Evolutionary conservation across 2,113 vertebrate species (phyloP).

Genomic region (Heterotis niloticus): DNA sequence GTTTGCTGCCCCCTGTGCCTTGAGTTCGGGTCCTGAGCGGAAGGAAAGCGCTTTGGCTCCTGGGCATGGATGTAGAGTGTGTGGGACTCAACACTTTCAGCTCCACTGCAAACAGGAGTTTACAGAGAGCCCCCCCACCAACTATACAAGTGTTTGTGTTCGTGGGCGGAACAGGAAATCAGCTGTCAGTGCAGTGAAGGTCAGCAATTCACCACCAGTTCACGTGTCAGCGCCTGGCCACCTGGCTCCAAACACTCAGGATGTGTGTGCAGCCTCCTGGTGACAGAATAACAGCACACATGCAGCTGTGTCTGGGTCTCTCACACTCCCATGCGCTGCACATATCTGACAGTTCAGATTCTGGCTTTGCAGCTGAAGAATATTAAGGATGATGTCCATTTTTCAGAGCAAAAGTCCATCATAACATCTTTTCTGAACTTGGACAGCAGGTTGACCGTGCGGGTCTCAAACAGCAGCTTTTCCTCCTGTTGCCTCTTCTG

Average conservation of each 20-base stretch:
- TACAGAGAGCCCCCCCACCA: neutral
- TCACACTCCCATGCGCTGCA: no score
- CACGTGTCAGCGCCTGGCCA: conserved; percentile 64
- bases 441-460: no score
- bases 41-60: neutral
- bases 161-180: conserved; percentile 44
- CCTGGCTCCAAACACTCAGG: conserved; percentile 20
- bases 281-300: neutral
- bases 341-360: no score
- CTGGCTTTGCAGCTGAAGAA: no score
- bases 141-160: no score
- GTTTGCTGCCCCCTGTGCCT: no score
- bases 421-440: neutral
- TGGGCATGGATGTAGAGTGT: neutral
- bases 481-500: neutral
- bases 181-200: conserved; percentile 59
- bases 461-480: neutral
- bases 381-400: neutral
- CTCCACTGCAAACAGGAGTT: no score
- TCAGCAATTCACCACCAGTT: conserved; percentile 55
- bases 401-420: neutral
- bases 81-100: no score
- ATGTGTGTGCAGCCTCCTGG: neutral
- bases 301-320: neutral
- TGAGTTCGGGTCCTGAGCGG: neutral